Percentiles rank a stretch among this genome's conserved stretches.
These are phyloP conservation scores for Aplysia californica DNA, from an alignment of 1,140 invertebrate genomes.

Conservation along the genomic window DNA sequence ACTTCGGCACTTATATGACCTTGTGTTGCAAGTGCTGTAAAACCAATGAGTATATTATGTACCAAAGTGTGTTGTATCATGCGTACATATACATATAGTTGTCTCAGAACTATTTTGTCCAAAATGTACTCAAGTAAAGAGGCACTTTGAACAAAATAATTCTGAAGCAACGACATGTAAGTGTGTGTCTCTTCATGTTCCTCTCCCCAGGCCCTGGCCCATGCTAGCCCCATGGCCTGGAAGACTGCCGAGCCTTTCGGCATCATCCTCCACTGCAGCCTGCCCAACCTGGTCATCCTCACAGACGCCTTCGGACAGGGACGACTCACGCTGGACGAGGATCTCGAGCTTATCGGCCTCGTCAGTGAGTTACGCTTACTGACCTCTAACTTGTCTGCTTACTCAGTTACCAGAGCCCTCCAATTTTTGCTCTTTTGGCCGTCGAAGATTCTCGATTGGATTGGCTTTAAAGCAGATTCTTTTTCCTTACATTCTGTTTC, in stretches of 20 bases:
- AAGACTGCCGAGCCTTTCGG: conserved; percentile 54
- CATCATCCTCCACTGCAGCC: conserved; percentile 52
- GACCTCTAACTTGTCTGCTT: too few species aligned
- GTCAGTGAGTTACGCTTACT: conserved; percentile 9
- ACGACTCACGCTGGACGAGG: conserved; percentile 34
- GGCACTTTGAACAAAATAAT: too few species aligned
- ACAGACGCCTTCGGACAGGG: conserved; percentile 50
- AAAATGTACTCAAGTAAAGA: too few species aligned
- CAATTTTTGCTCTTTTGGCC: too few species aligned
- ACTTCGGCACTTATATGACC: too few species aligned
- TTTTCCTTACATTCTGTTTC: too few species aligned
- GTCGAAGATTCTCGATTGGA: too few species aligned
- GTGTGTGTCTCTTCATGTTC: background rate
- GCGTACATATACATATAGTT: background rate
- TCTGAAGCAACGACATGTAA: too few species aligned
- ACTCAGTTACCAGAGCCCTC: too few species aligned
- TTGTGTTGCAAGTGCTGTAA: background rate
- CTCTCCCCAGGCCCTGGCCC: conserved; percentile 43
- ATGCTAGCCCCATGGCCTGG: conserved; percentile 57
- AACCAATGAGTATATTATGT: background rate
- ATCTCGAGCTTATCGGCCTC: background rate
- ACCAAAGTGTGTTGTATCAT: background rate
- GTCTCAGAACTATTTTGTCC: too few species aligned
- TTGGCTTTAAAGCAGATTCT: too few species aligned
- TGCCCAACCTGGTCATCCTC: conserved; percentile 44